A percentile compares a stretch with the other conserved stretches of the same genome.
These are phyloP conservation scores for Ophthalmolycus amberensis DNA, from an alignment of 2,113 vertebrate species.

Conservation along the genomic window DNA sequence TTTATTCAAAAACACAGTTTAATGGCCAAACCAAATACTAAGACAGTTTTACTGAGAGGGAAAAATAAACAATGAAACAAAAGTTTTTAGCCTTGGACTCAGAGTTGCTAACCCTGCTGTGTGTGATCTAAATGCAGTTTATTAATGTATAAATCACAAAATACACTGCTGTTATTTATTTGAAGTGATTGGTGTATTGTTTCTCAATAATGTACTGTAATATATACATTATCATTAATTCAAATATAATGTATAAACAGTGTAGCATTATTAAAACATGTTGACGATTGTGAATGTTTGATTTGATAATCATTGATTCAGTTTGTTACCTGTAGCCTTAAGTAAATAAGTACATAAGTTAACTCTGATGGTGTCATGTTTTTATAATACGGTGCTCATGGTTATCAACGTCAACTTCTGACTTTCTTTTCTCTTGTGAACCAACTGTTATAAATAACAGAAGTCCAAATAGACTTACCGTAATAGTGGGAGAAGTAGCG, in stretches of 20 bases:
- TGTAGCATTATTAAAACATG: background rate
- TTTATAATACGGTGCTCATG: background rate
- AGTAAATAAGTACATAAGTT: background rate
- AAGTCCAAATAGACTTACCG: background rate
- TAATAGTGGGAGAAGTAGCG: background rate
- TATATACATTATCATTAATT: background rate
- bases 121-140: background rate
- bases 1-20: background rate
- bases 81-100: background rate
- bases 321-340: background rate
- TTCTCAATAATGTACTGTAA: constrained; percentile 29
- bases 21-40: background rate
- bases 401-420: too few species aligned
- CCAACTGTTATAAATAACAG: background rate
- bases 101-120: background rate
- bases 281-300: background rate
- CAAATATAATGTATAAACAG: background rate
- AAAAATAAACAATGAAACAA: background rate
- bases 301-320: background rate
- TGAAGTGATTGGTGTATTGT: background rate
- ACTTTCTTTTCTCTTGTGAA: background rate
- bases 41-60: background rate
- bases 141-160: background rate
- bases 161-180: constrained; percentile 4
- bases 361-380: background rate